Percentiles rank a stretch among this genome's conserved stretches.
phyloP scores from a whole-genome alignment of 2,888 invertebrate species.

The Hyppa rectilinea region DNA sequence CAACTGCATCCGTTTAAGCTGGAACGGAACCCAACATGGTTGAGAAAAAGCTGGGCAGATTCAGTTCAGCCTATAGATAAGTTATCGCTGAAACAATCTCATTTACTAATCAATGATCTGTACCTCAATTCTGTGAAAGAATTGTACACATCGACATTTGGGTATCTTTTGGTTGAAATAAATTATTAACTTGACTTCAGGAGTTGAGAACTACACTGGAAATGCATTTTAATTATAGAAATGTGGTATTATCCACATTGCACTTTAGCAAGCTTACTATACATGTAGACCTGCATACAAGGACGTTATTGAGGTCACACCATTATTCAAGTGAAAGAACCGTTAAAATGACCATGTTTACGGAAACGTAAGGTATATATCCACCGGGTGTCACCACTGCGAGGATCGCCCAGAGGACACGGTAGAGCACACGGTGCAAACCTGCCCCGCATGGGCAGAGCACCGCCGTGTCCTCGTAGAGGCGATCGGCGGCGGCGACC shows the following conservation, averaged over 20 bases:
- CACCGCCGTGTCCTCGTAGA: too few species aligned
- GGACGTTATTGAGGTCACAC: conserved; percentile 11
- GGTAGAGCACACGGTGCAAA: too few species aligned
- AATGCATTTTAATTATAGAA: neutral
- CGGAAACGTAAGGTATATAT: too few species aligned
- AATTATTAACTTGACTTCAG: neutral
- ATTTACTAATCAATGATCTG: neutral
- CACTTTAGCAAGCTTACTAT: neutral
- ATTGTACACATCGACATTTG: neutral
- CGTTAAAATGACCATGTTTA: conserved; percentile 50
- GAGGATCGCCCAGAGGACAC: too few species aligned
- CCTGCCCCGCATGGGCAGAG: too few species aligned
- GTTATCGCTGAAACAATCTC: conserved; percentile 8
- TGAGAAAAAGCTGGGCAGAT: neutral
- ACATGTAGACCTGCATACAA: neutral
- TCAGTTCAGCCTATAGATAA: neutral
- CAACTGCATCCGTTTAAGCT: neutral
- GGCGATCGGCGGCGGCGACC: too few species aligned
- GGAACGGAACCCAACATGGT: neutral
- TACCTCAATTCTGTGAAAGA: neutral
- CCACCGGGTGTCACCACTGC: too few species aligned
- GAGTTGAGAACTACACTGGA: neutral
- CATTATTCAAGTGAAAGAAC: conserved; percentile 55
- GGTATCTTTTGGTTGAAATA: too few species aligned
- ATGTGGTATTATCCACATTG: too few species aligned